Evolutionary conservation across 2,797 vertebrate genomes (phyloP).

Genomic region (Basileuterus tristriatus): DNA sequence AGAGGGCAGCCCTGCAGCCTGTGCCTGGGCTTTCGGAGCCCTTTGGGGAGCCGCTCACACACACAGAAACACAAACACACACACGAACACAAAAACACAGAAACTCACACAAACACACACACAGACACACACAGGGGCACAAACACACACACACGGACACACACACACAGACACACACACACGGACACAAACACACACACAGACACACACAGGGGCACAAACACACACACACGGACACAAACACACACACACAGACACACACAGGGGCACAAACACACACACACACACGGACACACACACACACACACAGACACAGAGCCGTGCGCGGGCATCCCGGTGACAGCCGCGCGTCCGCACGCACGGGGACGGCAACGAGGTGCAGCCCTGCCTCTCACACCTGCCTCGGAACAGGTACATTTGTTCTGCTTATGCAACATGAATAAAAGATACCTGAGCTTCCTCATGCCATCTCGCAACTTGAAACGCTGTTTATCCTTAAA

Average conservation of each 20-base stretch:
- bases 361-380: accelerated
- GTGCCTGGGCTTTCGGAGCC: accelerated
- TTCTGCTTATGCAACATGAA: background rate
- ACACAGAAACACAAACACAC: background rate
- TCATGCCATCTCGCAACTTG: background rate
- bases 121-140: too few species aligned
- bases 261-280: too few species aligned
- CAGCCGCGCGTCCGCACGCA: accelerated
- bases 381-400: background rate
- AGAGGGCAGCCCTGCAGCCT: background rate
- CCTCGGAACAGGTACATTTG: background rate
- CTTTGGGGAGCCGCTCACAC: accelerated
- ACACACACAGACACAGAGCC: accelerated
- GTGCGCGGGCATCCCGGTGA: accelerated
- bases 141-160: too few species aligned
- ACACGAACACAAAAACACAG: accelerated
- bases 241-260: too few species aligned
- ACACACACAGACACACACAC: accelerated
- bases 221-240: accelerated
- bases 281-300: accelerated
- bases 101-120: accelerated
- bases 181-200: too few species aligned
- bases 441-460: background rate
- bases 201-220: too few species aligned
- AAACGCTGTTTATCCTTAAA: background rate